Conservation (phyloP, 2,113 vertebrate genomes). For the Cynopterus brachyotis region DNA sequence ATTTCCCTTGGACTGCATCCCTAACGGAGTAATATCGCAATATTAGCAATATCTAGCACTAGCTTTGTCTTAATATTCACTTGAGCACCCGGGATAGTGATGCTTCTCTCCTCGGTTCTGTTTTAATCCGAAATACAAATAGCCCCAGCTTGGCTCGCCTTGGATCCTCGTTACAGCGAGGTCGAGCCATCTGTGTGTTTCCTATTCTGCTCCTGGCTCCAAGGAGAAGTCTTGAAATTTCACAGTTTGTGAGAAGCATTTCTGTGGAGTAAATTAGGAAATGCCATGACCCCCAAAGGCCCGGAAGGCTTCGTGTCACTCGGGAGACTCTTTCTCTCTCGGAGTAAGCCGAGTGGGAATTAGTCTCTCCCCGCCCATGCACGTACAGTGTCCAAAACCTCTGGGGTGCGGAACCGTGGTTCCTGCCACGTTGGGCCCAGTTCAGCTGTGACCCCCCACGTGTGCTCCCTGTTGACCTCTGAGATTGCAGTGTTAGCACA, state of each 20-base stretch:
- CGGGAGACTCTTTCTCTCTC: constrained; percentile 32
- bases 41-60: constrained; percentile 1
- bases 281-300: constrained; percentile 45
- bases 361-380: constrained; percentile 14
- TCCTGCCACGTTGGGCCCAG: not conserved
- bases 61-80: constrained; percentile 32
- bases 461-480: constrained; percentile 22
- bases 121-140: constrained; percentile 75
- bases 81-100: constrained; percentile 13
- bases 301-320: constrained; percentile 6
- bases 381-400: not conserved
- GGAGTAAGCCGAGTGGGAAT: constrained; percentile 33
- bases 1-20: constrained; percentile 35
- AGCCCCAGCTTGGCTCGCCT: constrained; percentile 69
- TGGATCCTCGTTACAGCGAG: constrained; percentile 63
- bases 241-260: constrained; percentile 76
- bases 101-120: not conserved
- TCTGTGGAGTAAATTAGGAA: constrained; percentile 79
- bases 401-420: not conserved
- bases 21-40: not conserved
- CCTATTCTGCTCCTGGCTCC: constrained; percentile 74
- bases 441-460: constrained; percentile 57
- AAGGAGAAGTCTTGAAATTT: constrained; percentile 79
- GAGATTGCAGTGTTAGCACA: not conserved
- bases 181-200: constrained; percentile 75